A percentile compares a stretch with the other conserved stretches of the same genome.
phyloP scores from a whole-genome alignment of 2,113 vertebrate genomes.

The Nipponia nippon region DNA sequence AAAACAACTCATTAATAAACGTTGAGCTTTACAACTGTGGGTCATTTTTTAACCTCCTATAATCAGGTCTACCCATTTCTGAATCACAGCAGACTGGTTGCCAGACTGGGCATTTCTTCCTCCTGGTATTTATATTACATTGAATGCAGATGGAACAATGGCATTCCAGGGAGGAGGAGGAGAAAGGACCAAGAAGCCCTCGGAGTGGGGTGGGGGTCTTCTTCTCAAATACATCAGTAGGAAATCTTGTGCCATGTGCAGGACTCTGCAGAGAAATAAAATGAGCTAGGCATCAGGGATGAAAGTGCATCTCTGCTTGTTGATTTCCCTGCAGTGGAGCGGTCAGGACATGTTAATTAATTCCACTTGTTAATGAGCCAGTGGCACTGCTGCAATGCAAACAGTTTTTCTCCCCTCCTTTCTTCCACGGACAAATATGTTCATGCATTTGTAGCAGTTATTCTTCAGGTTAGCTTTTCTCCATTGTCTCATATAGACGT shows the following conservation, averaged over 20 bases:
- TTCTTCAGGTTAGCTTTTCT: not conserved
- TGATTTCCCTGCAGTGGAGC: not conserved
- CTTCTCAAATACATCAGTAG: not conserved
- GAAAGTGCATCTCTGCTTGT: not conserved
- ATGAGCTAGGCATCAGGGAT: not conserved
- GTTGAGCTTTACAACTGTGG: not conserved
- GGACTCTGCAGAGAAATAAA: not conserved
- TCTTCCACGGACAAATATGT: not conserved
- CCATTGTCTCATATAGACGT: fast-evolving
- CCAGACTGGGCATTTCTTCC: not conserved
- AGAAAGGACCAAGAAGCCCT: not conserved
- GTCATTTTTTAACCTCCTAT: not conserved
- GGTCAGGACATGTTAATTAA: not conserved
- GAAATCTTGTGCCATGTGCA: not conserved
- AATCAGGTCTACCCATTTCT: not conserved
- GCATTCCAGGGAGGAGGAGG: not conserved
- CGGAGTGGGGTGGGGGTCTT: not conserved
- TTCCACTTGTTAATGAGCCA: not conserved
- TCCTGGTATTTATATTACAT: fast-evolving
- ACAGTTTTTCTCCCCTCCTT: not conserved
- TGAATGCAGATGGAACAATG: not conserved
- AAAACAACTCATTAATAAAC: not conserved
- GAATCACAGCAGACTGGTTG: not conserved
- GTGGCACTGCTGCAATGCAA: not conserved
- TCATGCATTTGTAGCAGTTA: not conserved